Evolutionary conservation across 2,888 invertebrate genomes (phyloP), one percentile per base, ranked within the genome.

Genomic region (Therioaphis trifolii): DNA sequence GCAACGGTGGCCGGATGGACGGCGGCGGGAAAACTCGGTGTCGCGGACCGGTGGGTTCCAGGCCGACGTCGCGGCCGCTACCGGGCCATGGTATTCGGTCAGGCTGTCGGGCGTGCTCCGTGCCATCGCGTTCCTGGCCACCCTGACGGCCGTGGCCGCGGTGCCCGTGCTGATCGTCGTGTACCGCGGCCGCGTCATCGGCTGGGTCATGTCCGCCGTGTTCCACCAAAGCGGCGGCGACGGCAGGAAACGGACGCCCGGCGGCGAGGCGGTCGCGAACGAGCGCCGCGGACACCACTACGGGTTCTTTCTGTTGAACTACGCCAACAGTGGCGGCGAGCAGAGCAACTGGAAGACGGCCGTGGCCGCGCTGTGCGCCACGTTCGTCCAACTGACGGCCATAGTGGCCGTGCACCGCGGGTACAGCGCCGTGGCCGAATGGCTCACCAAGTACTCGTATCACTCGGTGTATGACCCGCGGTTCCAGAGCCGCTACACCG

Each of bases 81-180:
- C 11, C 12, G 12, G 35, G 12, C 69, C 49, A 21, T 58, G 69
- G 71, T 80, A 46, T 21, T 15, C 35, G 35, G 24, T 7, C 49
- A 35, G 46, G 7, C 9, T 74, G 27, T 66, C 49, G 21, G 21
- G 12, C 14, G 2, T 61, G 40, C 14, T 82, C 4, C 63, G 63
- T 21, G 49, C 11, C 4, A 15, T 29, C 21, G 82, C 43, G 61
- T 82, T 82, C 35, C 12, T 52, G 4, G 35, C 9, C 18, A 82
- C 82, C 7, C 63, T 82, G 24, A 11, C 40, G 14, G 35, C 49
- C 72, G 82, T 72, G 55, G 63, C 82, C 52, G 52, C 74, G 15
- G 61, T 82, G 21, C 82, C 82, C 61, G 24, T 82, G 14, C 74
- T 82, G 35, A 82, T 82, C 27, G 82, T 82, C 61, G 82, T 82